Conservation (phyloP, 2,113 vertebrate genomes). For the Pyrgilauda ruficollis region DNA sequence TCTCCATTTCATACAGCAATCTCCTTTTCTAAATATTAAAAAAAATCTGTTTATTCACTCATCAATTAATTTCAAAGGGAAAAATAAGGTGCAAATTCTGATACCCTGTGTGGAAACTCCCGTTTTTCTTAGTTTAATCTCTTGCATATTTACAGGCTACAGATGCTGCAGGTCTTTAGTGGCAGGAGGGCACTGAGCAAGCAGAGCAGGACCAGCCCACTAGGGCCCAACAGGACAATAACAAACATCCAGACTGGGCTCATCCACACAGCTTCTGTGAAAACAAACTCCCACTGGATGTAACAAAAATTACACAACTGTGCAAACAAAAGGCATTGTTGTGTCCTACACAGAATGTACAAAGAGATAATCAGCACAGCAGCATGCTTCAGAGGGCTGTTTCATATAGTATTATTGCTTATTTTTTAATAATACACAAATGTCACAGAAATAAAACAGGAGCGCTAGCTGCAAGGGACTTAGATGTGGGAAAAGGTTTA, state of each 20-base stretch:
- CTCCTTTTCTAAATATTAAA: not conserved
- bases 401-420: not conserved
- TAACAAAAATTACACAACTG: not conserved
- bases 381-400: not conserved
- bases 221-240: not conserved
- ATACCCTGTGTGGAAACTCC: not conserved
- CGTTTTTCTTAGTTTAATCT: not conserved
- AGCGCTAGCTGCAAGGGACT: not conserved
- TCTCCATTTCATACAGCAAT: not conserved
- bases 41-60: not conserved
- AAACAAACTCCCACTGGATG: not conserved
- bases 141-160: not conserved
- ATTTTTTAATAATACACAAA: conserved; percentile 11
- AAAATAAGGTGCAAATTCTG: not conserved
- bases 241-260: not conserved
- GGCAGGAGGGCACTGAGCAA: not conserved
- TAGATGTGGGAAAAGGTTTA: not conserved
- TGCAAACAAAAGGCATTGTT: conserved; percentile 11
- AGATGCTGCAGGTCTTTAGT: not conserved
- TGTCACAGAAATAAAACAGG: not conserved
- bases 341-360: not conserved
- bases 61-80: not conserved
- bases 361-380: not conserved
- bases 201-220: not conserved
- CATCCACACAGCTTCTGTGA: not conserved